These are phyloP conservation scores for Thalpophila matura DNA, from an alignment of 2,888 invertebrate species.

Conservation along the genomic window DNA sequence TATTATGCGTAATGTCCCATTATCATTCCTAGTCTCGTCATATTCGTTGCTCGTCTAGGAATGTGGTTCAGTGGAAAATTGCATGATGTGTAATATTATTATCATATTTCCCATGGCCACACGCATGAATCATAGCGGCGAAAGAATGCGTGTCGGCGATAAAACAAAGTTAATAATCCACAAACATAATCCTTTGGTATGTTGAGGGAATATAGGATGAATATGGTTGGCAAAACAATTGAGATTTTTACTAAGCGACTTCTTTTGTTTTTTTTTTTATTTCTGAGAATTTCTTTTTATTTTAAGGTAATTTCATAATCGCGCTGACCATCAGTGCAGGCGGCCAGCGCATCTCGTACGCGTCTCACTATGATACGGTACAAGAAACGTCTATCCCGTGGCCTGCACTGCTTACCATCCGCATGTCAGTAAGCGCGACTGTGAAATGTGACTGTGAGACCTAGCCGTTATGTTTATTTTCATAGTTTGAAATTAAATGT, in stretches of 20 bases:
- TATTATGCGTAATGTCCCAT: neutral
- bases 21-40: constrained; percentile 15
- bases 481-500: too few species aligned
- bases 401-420: too few species aligned
- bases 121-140: constrained; percentile 38
- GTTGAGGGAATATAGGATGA: constrained; percentile 23
- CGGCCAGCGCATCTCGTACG: too few species aligned
- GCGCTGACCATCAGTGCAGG: too few species aligned
- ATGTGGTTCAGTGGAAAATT: constrained; percentile 25
- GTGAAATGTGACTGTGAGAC: neutral
- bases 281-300: neutral
- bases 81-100: constrained; percentile 7
- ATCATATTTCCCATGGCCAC: constrained; percentile 17
- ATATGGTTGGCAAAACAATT: neutral
- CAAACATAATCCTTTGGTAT: constrained; percentile 32
- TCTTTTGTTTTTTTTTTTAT: neutral
- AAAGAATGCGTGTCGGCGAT: constrained; percentile 44
- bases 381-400: too few species aligned
- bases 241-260: neutral
- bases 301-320: too few species aligned
- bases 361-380: too few species aligned
- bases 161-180: too few species aligned
- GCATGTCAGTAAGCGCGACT: too few species aligned
- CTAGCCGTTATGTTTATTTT: too few species aligned
- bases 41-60: neutral